Base-by-base conservation (phyloP, 2,888 invertebrate species). In the Gortyna flavago region DNA sequence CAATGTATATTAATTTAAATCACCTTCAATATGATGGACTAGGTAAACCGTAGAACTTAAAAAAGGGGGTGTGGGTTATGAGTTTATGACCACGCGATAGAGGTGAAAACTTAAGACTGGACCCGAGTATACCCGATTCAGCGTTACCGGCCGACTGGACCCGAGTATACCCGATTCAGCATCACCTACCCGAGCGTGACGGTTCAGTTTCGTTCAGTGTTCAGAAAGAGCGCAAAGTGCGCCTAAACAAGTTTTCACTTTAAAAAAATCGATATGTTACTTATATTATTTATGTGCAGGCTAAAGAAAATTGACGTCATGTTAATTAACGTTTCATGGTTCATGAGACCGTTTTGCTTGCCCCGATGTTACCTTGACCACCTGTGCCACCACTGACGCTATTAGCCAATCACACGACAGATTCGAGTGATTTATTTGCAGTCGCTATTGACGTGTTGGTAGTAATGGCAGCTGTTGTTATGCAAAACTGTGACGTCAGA, bases 281-380 rank as follows among this genome's bases (percentile, higher is more conserved):
- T n/a, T n/a, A 35, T 35, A 32, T 67, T 48, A 48, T 68, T 68
- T 35, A 44, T 67, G 38, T 59, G 18, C 44, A 32, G 66, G n/a
- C 5, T 11, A 8, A 64, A 65, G 64, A 82, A 82, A 82, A 59
- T 69, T 32, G 21, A 44, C 41, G 11, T 35, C 62, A 29, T 65
- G 67, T 38, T 71, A 64, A 68, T 73, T 84, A 79, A 84, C 25
- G 35, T 70, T 70, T 67, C 82, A 72, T 68, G 80, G 68, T 68
- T 54, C 48, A 32, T 69, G 32, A 29, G 35, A 80, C 64, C 13
- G 59, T 59, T 59, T 79, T 57, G 71, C 71, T 54, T 25, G 38
- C 16, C 44, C 25, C 71, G n/a, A 64, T 67, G 72, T 80, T 66
- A 44, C 81, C 85, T 85, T 85, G 85, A 44, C 69, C 83, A 80